A percentile compares a stretch with the other conserved stretches of the same genome.
Evolutionary conservation across 2,888 invertebrate genomes (phyloP).

Genomic region (Cosmorhoe ocellata): DNA sequence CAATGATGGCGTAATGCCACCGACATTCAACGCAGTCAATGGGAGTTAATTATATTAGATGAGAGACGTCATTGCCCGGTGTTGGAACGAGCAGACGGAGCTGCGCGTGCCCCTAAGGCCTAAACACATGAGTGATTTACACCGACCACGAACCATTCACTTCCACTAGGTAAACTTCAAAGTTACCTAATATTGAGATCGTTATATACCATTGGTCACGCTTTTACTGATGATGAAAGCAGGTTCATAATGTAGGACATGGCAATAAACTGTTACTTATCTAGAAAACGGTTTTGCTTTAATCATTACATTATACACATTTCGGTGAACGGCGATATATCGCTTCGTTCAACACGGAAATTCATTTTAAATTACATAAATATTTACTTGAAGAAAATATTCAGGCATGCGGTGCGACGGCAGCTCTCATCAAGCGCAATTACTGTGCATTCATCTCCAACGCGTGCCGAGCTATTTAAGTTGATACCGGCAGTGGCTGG

Average conservation of each 20-base stretch:
- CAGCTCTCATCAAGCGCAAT: constrained; percentile 62
- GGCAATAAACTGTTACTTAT: background rate
- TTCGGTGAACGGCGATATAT: background rate
- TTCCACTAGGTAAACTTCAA: constrained; percentile 53
- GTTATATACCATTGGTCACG: constrained; percentile 58
- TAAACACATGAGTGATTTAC: constrained; percentile 56
- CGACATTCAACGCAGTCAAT: constrained; percentile 57
- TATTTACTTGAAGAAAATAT: constrained; percentile 50
- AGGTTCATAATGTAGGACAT: constrained; percentile 45
- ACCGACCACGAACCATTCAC: constrained; percentile 56
- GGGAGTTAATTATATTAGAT: constrained; percentile 64
- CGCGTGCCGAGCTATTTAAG: constrained; percentile 62
- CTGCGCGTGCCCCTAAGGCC: constrained; percentile 42
- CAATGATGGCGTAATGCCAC: constrained; percentile 49
- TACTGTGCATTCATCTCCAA: constrained; percentile 66
- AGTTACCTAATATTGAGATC: constrained; percentile 61
- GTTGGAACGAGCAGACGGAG: constrained; percentile 36
- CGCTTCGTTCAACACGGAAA: background rate
- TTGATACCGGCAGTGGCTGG: constrained; percentile 41
- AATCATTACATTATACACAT: background rate
- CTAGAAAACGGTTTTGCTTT: background rate
- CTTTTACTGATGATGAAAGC: constrained; percentile 52
- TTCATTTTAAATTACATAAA: constrained; percentile 28
- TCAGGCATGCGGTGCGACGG: constrained; percentile 51
- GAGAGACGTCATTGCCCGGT: constrained; percentile 54